Evolutionary conservation across 2,113 vertebrate species (phyloP).

Genomic region (Syngnathus typhle): DNA sequence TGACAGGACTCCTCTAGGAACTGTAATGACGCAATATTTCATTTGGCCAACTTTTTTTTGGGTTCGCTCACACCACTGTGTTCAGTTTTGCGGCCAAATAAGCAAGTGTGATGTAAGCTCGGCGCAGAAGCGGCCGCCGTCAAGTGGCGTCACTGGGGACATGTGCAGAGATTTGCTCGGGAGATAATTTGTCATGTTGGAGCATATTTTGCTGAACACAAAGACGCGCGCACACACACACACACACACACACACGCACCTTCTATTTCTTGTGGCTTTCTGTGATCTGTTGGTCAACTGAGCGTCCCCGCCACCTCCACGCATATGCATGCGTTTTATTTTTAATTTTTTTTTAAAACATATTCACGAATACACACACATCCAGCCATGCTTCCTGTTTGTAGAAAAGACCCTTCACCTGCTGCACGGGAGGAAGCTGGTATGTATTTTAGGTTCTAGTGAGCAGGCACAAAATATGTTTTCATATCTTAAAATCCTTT

Average conservation of each 20-base stretch:
- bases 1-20: conserved; percentile 60
- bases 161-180: conserved; percentile 23
- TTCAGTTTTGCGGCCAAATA: not conserved
- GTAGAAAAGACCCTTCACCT: conserved; percentile 42
- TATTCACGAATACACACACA: conserved; percentile 12
- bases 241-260: not conserved
- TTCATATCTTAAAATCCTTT: not conserved
- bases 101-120: not conserved
- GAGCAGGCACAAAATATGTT: not conserved
- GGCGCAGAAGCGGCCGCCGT: conserved; percentile 3
- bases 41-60: conserved; percentile 42
- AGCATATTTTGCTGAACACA: conserved; percentile 52
- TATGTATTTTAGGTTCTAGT: conserved; percentile 41
- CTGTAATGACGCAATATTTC: conserved; percentile 60
- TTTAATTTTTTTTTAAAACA: not conserved
- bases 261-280: conserved; percentile 50
- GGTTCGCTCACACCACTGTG: conserved; percentile 27
- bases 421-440: conserved; percentile 46
- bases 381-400: conserved; percentile 42
- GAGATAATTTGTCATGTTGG: conserved; percentile 47
- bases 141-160: conserved; percentile 7
- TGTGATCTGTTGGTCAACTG: conserved; percentile 56
- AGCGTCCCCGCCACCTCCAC: conserved; percentile 15
- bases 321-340: not conserved
- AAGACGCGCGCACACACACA: not conserved